A percentile compares a stretch with the other conserved stretches of the same genome.
phyloP scores from a whole-genome alignment of 2,113 vertebrate genomes.

The Amphiprion percula region DNA sequence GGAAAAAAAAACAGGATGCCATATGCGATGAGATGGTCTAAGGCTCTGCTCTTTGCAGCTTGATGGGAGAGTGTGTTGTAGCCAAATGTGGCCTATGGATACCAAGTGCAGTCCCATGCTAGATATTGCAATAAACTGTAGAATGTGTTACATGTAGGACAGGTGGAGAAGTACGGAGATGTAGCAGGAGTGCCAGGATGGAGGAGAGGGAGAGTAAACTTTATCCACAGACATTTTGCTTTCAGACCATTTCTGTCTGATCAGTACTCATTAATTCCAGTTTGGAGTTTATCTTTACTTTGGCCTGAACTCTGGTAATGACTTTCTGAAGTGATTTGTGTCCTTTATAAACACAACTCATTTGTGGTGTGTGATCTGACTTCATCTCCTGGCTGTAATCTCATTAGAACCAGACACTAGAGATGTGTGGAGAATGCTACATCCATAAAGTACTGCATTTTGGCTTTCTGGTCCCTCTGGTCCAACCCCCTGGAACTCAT shows the following conservation, averaged over 20 bases:
- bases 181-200: not conserved
- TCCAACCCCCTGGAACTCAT: constrained; percentile 55
- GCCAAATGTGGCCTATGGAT: constrained; percentile 33
- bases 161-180: not conserved
- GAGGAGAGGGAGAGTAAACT: not conserved
- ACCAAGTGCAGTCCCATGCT: not conserved
- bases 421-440: constrained; percentile 59
- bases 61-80: constrained; percentile 29
- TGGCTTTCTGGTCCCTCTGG: constrained; percentile 49
- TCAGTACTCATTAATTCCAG: constrained; percentile 52
- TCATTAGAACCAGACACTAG: constrained; percentile 44
- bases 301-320: constrained; percentile 40
- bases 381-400: constrained; percentile 49
- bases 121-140: constrained; percentile 10
- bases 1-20: constrained; percentile 10
- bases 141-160: not conserved
- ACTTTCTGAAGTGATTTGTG: constrained; percentile 36
- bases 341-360: constrained; percentile 39
- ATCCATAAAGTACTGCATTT: constrained; percentile 51
- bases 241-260: constrained; percentile 2
- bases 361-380: constrained; percentile 57
- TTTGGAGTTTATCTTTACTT: constrained; percentile 51
- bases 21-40: constrained; percentile 48
- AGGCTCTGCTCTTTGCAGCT: constrained; percentile 39
- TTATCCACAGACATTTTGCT: constrained; percentile 1